Base-by-base conservation (phyloP, 37 sponge, comb jelly and placozoan species). In the Theonella swinhoei region DNA sequence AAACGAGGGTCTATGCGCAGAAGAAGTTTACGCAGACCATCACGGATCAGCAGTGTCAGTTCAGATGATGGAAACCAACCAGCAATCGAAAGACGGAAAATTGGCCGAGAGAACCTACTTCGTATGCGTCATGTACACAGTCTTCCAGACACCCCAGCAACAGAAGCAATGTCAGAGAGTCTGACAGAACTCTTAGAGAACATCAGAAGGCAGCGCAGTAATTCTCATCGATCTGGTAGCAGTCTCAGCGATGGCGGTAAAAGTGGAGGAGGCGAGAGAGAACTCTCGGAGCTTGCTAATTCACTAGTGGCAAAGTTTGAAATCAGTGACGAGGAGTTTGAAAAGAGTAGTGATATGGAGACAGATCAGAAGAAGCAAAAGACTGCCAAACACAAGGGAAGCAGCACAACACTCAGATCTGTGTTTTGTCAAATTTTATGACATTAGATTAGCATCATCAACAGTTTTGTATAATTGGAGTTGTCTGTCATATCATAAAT, bases 291-390 rank as follows among this genome's bases (percentile, higher is more conserved):
- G 31, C 77, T 90, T 24, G 69, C 83, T n/a, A 70, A 74, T 36
- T 83, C 83, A 0, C 42, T 83, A 7, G 79, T 82, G 19, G 67
- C 83, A 0, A 73, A 65, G 68, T 87, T 91, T 86, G 88, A 91
- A 20, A 63, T 87, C 41, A 91, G 91, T 38, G 91, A 91, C 42
- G 91, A 91, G 26, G 91, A 91, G 3, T 47, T 42, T 33, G 66
- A 38, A 29, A 43, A 42, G 32, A 37, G 24, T 0, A 61, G 81
- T 25, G 25, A 32, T 1, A 41, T 60, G 3, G 28, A 20, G 39
- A 81, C 68, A 72, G 81, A 69, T 34, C 23, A 42, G 35, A 43
- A 58, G 64, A 62, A 30, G 3, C 38, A 0, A 32, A 69, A 39
- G 11, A 19, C 74, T 65, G 25, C 66, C 25, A 23, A 28, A 65